phyloP scores from a whole-genome alignment of 2,888 invertebrate species.

The Cyaniris semiargus region DNA sequence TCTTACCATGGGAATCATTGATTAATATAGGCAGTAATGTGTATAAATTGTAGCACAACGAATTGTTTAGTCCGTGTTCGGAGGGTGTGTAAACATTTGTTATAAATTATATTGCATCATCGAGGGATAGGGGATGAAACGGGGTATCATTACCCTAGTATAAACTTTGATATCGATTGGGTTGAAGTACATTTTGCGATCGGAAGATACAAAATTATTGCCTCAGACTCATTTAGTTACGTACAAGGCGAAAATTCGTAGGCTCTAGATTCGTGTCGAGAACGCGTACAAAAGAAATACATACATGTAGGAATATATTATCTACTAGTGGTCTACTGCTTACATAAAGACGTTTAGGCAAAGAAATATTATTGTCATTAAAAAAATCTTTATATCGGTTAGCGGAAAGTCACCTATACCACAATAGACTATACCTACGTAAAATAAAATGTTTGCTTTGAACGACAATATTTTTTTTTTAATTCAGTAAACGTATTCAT shows the following conservation, averaged over 20 bases:
- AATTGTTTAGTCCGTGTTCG: constrained; percentile 29
- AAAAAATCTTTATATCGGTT: no score
- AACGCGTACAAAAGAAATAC: no score
- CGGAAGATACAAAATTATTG: background rate
- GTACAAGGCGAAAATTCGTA: background rate
- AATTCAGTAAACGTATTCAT: no score
- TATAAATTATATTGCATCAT: constrained; percentile 78
- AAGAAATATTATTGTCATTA: no score
- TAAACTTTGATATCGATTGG: constrained; percentile 14
- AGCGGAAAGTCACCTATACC: no score
- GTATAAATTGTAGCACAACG: constrained; percentile 32
- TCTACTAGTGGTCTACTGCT: no score
- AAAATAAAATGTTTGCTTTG: no score
- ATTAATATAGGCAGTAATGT: constrained; percentile 57
- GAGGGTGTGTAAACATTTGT: constrained; percentile 72
- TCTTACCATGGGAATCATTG: constrained; percentile 48
- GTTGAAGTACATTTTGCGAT: constrained; percentile 4
- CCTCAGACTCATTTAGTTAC: background rate
- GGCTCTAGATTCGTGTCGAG: background rate
- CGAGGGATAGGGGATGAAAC: constrained; percentile 58
- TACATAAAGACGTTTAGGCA: no score
- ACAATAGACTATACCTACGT: no score
- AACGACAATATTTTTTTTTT: no score
- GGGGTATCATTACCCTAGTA: constrained; percentile 10
- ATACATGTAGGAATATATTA: no score